Percentiles rank a stretch among this genome's conserved stretches.
phyloP scores from a whole-genome alignment of 2,888 invertebrate genomes.

The Muschampia plurimacula region DNA sequence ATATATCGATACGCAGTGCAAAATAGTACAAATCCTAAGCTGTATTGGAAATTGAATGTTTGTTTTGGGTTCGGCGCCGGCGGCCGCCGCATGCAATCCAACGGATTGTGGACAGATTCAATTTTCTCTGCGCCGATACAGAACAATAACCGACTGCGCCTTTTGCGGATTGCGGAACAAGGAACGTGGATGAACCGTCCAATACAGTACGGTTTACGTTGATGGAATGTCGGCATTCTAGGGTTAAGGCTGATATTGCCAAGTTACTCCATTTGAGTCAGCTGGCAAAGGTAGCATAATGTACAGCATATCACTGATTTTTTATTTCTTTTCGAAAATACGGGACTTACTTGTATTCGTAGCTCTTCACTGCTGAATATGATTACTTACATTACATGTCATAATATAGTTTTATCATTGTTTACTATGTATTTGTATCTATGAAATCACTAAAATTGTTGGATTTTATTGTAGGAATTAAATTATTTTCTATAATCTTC shows the following conservation, averaged over 20 bases:
- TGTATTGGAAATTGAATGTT: constrained; percentile 72
- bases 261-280: background rate
- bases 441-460: no score
- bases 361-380: no score
- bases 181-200: constrained; percentile 29
- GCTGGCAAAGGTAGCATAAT: no score
- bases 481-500: no score
- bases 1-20: background rate
- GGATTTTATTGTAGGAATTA: no score
- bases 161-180: constrained; percentile 35
- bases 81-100: constrained; percentile 64
- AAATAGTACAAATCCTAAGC: constrained; percentile 54
- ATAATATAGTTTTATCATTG: no score
- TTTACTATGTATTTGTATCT: no score
- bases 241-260: background rate
- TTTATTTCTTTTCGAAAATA: no score
- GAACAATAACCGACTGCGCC: constrained; percentile 55
- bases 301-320: no score
- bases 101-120: constrained; percentile 81
- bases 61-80: constrained; percentile 66
- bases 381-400: no score
- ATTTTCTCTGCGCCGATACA: constrained; percentile 76
- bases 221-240: constrained; percentile 9
- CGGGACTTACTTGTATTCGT: no score
- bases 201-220: constrained; percentile 9